Evolutionary conservation across 1,140 invertebrate genomes (phyloP).

Genomic region (Xylocopa sonorina): DNA sequence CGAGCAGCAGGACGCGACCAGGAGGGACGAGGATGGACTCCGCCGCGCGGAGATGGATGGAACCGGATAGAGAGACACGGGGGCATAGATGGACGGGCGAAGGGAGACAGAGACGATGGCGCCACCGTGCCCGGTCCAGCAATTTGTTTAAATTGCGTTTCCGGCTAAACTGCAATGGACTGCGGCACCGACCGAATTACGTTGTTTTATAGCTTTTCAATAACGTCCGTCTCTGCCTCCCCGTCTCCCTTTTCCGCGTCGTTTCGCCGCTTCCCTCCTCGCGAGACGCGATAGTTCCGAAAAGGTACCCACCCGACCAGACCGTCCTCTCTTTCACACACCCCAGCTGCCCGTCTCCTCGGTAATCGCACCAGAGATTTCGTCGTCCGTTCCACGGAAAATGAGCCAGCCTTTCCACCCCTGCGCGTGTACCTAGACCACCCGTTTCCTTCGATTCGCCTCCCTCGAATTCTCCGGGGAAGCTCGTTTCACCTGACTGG

Average conservation of each 20-base stretch:
- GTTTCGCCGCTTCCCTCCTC: not conserved
- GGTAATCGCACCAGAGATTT: constrained; percentile 33
- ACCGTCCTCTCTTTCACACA: too few relatives aligned
- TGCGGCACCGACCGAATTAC: constrained; percentile 67
- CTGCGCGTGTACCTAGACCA: not conserved
- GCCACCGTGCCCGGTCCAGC: constrained; percentile 55
- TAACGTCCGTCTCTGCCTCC: constrained; percentile 38
- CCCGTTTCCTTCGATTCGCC: not conserved
- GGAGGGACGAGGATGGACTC: constrained; percentile 3
- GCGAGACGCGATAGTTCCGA: not conserved
- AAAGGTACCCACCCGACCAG: not conserved
- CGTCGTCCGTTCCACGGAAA: constrained; percentile 2
- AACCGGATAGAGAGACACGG: constrained; percentile 38
- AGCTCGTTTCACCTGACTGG: constrained; percentile 30
- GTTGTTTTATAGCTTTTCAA: constrained; percentile 68
- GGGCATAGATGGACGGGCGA: constrained; percentile 37
- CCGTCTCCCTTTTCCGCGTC: too few relatives aligned
- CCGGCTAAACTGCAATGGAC: constrained; percentile 69
- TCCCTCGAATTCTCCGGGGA: constrained; percentile 3
- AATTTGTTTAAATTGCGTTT: constrained; percentile 78
- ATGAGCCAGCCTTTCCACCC: constrained; percentile 17
- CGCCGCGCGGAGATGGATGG: constrained; percentile 26
- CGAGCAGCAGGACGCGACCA: constrained; percentile 14
- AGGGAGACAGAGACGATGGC: constrained; percentile 14
- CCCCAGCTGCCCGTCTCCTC: not conserved